Evolutionary conservation across 2,888 invertebrate species (phyloP).

Genomic region (Sarcophaga carnaria): DNA sequence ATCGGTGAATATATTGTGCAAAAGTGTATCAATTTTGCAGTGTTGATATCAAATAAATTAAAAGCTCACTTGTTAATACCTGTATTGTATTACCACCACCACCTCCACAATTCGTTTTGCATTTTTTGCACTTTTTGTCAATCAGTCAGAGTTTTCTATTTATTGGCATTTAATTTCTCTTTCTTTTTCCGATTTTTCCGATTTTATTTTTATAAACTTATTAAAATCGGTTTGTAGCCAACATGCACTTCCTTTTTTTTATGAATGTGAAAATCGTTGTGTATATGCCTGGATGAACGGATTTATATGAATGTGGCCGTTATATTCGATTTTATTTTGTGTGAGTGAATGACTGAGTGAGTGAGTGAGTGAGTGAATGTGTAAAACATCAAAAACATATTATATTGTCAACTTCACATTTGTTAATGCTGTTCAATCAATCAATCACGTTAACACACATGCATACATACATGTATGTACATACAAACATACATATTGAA

Average conservation of each 20-base stretch:
- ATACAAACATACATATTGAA: neutral
- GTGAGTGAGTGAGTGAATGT: neutral
- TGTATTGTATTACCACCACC: neutral
- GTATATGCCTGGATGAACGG: neutral
- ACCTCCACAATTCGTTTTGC: neutral
- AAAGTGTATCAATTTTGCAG: neutral
- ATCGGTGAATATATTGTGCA: too few species aligned
- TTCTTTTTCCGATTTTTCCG: neutral
- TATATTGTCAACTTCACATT: conserved; percentile 43
- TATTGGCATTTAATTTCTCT: conserved; percentile 6
- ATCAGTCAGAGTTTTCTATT: conserved; percentile 2
- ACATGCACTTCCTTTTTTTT: neutral
- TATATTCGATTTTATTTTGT: too few species aligned
- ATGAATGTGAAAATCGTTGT: neutral
- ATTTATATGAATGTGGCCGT: neutral
- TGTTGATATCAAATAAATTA: conserved; percentile 26
- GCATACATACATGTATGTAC: neutral
- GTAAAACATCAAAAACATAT: conserved; percentile 19
- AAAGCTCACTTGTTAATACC: conserved; percentile 21
- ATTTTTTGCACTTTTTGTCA: conserved; percentile 29
- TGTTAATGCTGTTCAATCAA: conserved; percentile 48
- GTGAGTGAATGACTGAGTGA: too few species aligned
- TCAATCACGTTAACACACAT: conserved; percentile 37
- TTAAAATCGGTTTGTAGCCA: neutral
- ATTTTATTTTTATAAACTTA: neutral